A percentile compares a stretch with the other conserved stretches of the same genome.
Evolutionary conservation across 2,797 vertebrate genomes (phyloP).

Genomic region (Macrochelys suwanniensis): DNA sequence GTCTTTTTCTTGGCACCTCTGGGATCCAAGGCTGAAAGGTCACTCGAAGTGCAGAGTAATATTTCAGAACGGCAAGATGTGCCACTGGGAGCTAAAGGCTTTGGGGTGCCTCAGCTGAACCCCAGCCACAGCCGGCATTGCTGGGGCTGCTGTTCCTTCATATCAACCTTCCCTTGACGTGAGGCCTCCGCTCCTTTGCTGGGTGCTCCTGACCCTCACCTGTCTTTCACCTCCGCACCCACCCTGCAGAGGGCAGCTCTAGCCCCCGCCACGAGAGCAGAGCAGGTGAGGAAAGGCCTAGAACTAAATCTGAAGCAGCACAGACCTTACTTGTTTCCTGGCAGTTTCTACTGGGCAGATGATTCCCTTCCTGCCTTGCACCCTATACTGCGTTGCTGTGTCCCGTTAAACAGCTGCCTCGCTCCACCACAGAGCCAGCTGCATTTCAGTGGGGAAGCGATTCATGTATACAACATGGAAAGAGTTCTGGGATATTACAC

Average conservation of each 20-base stretch:
- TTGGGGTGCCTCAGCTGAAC: background rate
- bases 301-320: background rate
- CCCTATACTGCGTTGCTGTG: background rate
- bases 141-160: background rate
- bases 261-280: background rate
- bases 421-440: background rate
- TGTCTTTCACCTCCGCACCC: background rate
- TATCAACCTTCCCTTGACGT: background rate
- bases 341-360: background rate
- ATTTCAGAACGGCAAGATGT: too few species aligned
- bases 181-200: background rate
- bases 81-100: background rate
- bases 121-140: background rate
- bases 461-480: background rate
- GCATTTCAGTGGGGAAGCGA: background rate
- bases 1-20: background rate
- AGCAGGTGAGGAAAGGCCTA: background rate
- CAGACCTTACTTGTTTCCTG: background rate
- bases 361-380: background rate
- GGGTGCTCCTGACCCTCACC: background rate
- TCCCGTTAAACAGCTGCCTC: background rate
- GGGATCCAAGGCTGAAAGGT: background rate
- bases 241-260: background rate
- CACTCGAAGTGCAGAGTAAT: background rate
- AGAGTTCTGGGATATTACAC: too few species aligned